Evolutionary conservation across 2,888 invertebrate species (phyloP).

Genomic region (Oscheius sp.): DNA sequence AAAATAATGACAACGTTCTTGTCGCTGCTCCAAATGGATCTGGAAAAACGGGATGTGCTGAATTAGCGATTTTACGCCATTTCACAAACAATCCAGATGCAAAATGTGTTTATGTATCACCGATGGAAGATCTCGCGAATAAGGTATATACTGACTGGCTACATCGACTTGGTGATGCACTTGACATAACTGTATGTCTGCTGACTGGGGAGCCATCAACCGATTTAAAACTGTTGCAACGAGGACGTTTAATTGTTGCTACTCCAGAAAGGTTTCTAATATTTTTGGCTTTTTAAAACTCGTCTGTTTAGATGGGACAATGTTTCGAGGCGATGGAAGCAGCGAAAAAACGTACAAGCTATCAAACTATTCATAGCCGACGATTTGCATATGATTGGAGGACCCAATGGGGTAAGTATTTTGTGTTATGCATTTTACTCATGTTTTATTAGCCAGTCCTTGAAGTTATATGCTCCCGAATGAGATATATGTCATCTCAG

Average conservation of each 20-base stretch:
- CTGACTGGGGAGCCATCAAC: constrained; percentile 96
- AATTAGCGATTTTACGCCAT: constrained; percentile 90
- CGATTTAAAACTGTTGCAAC: constrained; percentile 85
- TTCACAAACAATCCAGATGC: constrained; percentile 77
- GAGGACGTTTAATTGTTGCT: constrained; percentile 87
- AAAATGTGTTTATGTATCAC: constrained; percentile 91
- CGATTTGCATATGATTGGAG: constrained; percentile 82
- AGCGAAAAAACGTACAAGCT: constrained; percentile 96
- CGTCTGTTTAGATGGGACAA: constrained; percentile 86
- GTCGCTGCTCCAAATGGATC: constrained; percentile 76
- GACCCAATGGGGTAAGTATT: constrained; percentile 73
- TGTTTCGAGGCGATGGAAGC: constrained; percentile 96
- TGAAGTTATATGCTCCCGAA: constrained; percentile 88
- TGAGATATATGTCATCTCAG: constrained; percentile 93
- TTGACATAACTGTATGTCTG: constrained; percentile 84
- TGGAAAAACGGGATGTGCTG: constrained; percentile 84
- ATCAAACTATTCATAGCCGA: constrained; percentile 95
- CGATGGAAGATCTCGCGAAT: constrained; percentile 87
- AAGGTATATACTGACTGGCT: constrained; percentile 86
- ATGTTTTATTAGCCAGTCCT: constrained; percentile 79
- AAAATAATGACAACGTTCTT: constrained; percentile 94
- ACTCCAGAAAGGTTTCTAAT: constrained; percentile 74
- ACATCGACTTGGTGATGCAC: constrained; percentile 77
- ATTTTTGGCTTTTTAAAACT: neutral
- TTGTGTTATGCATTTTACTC: neutral